Percentiles rank a stretch among this genome's conserved stretches.
These are phyloP conservation scores for Calidris pygmaea DNA, from an alignment of 2,113 vertebrate genomes.

Conservation along the genomic window DNA sequence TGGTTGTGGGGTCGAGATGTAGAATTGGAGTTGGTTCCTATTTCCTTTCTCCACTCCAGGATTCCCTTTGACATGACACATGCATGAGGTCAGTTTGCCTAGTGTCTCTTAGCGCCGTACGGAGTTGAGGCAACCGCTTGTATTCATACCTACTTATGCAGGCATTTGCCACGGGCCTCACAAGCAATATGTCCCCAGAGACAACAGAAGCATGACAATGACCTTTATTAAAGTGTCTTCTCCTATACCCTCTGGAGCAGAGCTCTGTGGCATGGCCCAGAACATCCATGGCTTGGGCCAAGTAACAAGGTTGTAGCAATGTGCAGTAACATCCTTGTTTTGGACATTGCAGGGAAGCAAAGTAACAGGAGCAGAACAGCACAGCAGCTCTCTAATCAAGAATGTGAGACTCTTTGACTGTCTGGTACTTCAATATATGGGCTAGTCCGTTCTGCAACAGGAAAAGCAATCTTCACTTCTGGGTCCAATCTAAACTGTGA, in stretches of 20 bases:
- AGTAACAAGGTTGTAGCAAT: neutral
- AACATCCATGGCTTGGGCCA: neutral
- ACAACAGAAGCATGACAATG: neutral
- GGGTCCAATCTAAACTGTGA: neutral
- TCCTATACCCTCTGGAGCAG: neutral
- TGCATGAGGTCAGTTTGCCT: neutral
- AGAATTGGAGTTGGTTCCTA: neutral
- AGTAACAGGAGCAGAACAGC: neutral
- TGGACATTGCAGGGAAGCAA: neutral
- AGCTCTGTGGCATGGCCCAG: neutral
- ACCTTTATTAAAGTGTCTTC: neutral
- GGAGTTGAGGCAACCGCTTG: neutral
- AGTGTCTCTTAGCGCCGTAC: fast-evolving
- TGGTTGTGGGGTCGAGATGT: neutral
- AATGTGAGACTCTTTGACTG: neutral
- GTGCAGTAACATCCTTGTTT: neutral
- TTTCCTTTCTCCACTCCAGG: neutral
- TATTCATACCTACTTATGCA: neutral
- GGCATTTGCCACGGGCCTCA: neutral
- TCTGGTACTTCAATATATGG: neutral
- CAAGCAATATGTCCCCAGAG: neutral
- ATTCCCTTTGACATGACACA: neutral
- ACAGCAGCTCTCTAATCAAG: neutral
- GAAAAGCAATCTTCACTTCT: neutral
- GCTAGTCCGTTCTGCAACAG: neutral